Evolutionary conservation across 1,140 invertebrate species (phyloP).

Genomic region (Eriocheir sinensis): DNA sequence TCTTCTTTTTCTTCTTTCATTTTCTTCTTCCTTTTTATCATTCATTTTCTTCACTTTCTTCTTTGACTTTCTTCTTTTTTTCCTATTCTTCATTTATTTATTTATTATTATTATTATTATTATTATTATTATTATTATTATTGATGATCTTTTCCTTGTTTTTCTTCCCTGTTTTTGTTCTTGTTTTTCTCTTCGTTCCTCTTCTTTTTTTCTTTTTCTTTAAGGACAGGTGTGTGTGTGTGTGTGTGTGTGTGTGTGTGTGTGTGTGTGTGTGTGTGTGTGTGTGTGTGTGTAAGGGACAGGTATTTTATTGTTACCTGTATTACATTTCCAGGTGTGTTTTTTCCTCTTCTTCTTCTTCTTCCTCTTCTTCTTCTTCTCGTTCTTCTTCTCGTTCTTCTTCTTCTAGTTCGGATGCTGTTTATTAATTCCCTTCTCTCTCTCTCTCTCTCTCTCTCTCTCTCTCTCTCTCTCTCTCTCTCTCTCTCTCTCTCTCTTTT

Average conservation of each 20-base stretch:
- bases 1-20: neutral
- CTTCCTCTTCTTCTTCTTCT: too few relatives aligned
- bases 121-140: slow-evolving; percentile 28
- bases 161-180: neutral
- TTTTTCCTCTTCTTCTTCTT: too few relatives aligned
- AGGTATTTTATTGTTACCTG: too few relatives aligned
- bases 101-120: slow-evolving; percentile 28
- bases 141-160: neutral
- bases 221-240: neutral
- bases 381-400: too few relatives aligned
- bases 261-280: neutral
- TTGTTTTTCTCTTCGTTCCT: neutral
- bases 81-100: too few relatives aligned
- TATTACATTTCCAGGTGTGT: too few relatives aligned
- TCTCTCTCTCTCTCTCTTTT: too few relatives aligned
- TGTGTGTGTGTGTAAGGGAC: too few relatives aligned
- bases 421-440: too few relatives aligned
- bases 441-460: too few relatives aligned
- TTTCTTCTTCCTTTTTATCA: neutral
- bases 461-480: too few relatives aligned
- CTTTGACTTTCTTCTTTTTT: neutral
- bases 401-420: too few relatives aligned
- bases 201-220: neutral
- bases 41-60: neutral
- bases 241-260: neutral